These are phyloP conservation scores for Bagarius yarrelli DNA, from an alignment of 2,113 vertebrate species.

Conservation along the genomic window DNA sequence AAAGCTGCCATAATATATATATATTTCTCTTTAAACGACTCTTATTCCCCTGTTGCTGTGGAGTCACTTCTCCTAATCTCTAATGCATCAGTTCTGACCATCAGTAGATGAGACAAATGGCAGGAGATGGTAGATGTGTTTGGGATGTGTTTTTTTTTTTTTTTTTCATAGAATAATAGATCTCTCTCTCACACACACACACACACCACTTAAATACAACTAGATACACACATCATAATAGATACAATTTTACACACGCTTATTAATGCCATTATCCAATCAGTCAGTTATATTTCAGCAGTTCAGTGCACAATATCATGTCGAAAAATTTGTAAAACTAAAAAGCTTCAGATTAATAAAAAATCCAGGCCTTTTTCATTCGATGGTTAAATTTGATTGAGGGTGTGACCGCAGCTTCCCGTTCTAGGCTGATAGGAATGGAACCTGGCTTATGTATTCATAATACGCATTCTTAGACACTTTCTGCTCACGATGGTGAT, in stretches of 20 bases:
- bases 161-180: not conserved
- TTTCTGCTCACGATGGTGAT: not conserved
- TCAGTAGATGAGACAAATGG: constrained; percentile 30
- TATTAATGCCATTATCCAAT: not conserved
- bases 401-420: not conserved
- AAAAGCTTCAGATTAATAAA: not conserved
- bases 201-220: not conserved
- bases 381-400: not conserved
- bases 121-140: constrained; percentile 20
- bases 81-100: constrained; percentile 23
- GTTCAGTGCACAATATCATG: not conserved
- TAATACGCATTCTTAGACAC: not conserved
- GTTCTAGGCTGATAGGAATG: not conserved
- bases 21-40: constrained; percentile 65
- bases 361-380: not conserved
- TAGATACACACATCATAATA: not conserved
- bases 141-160: not conserved
- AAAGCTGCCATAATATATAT: constrained; percentile 57
- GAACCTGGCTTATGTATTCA: not conserved
- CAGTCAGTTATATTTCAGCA: not conserved
- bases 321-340: too few relatives aligned
- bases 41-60: constrained; percentile 35
- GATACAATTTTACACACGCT: not conserved
- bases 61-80: constrained; percentile 30
- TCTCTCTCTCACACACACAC: too few relatives aligned